phyloP scores from a whole-genome alignment of 2,888 invertebrate genomes.

The Drosophila testacea region DNA sequence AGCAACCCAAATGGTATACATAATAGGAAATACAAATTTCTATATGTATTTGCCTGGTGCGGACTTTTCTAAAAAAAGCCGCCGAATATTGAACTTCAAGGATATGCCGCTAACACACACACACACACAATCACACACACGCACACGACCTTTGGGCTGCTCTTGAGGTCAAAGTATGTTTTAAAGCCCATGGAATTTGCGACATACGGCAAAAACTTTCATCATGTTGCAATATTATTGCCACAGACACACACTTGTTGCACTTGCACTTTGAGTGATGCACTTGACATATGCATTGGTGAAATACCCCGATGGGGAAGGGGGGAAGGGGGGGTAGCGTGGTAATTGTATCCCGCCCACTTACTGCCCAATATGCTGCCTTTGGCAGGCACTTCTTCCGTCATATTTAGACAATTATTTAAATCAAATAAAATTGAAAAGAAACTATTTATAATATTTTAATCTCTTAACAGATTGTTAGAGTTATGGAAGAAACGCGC shows the following conservation, averaged over 20 bases:
- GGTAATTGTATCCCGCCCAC: conserved; percentile 71
- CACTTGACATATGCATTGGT: conserved; percentile 54
- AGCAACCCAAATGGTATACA: conserved; percentile 17
- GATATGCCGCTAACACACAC: conserved; percentile 39
- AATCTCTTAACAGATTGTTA: too few species aligned
- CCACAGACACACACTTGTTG: conserved; percentile 66
- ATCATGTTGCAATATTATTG: conserved; percentile 30
- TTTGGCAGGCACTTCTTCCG: conserved; percentile 87
- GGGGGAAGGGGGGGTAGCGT: background rate
- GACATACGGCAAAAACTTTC: conserved; percentile 22
- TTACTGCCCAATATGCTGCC: conserved; percentile 88
- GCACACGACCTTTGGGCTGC: conserved; percentile 60
- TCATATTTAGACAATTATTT: conserved; percentile 62
- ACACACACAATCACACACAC: conserved; percentile 10
- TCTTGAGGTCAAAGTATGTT: conserved; percentile 62
- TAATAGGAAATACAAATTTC: conserved; percentile 1
- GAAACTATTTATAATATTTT: too few species aligned
- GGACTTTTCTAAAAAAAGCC: conserved; percentile 39
- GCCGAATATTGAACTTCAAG: conserved; percentile 45
- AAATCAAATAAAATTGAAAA: background rate
- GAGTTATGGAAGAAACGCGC: conserved; percentile 1
- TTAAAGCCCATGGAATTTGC: conserved; percentile 20
- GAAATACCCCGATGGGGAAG: conserved; percentile 15
- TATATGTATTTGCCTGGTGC: conserved; percentile 13
- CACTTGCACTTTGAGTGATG: conserved; percentile 57